Evolutionary conservation across 2,888 invertebrate species (phyloP).

Genomic region (Strigamia crassipes): DNA sequence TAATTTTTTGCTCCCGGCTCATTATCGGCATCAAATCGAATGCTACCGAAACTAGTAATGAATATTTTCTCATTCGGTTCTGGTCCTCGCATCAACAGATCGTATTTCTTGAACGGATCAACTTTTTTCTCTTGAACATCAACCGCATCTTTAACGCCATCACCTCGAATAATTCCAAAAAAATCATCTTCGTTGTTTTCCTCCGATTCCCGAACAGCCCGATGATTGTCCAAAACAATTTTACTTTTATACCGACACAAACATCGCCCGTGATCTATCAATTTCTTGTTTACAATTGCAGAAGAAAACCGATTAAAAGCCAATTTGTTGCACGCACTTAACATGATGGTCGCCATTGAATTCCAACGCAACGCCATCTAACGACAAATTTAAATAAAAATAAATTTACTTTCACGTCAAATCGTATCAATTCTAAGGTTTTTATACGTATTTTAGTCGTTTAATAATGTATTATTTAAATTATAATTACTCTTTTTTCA

Average conservation of each 20-base stretch:
- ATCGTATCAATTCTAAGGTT: neutral
- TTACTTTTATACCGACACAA: neutral
- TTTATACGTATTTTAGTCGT: neutral
- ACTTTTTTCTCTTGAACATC: neutral
- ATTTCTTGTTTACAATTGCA: neutral
- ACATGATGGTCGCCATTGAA: neutral
- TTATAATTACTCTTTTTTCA: no score
- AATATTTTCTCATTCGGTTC: neutral
- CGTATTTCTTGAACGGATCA: conserved; percentile 19
- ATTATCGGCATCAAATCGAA: conserved; percentile 25
- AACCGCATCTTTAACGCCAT: neutral
- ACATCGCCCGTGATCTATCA: neutral
- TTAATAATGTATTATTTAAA: neutral
- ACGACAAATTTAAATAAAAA: neutral
- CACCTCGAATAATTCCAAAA: conserved; percentile 18
- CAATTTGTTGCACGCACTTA: neutral
- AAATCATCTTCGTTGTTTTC: neutral
- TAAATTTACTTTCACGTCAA: neutral
- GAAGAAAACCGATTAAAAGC: neutral
- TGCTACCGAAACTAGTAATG: conserved; percentile 8
- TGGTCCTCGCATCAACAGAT: neutral
- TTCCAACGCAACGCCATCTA: neutral
- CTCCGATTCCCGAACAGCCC: neutral
- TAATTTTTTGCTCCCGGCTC: neutral
- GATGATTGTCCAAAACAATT: neutral